Evolutionary conservation across 2,113 vertebrate species (phyloP).

Genomic region (Myotis davidii): DNA sequence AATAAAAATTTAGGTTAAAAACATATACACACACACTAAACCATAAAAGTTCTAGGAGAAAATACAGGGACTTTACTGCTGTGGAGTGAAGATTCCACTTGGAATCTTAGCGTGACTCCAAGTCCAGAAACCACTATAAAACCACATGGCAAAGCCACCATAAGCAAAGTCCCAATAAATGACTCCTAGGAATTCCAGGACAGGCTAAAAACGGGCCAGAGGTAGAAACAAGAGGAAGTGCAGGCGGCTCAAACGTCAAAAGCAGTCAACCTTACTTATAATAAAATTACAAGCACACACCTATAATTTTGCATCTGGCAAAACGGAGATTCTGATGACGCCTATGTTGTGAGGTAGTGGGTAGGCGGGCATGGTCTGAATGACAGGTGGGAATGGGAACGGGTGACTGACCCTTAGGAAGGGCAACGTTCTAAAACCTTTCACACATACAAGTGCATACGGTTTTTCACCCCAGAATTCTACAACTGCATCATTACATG

Average conservation of each 20-base stretch:
- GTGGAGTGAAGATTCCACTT: neutral
- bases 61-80: neutral
- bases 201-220: neutral
- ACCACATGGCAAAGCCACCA: neutral
- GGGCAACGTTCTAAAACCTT: neutral
- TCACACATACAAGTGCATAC: neutral
- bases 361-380: neutral
- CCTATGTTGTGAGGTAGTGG: neutral
- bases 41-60: neutral
- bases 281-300: neutral
- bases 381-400: neutral
- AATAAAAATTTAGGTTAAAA: neutral
- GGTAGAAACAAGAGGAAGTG: neutral
- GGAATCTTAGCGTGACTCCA: neutral
- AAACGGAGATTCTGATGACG: neutral
- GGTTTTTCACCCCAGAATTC: neutral
- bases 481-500: neutral
- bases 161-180: neutral
- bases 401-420: neutral
- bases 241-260: neutral
- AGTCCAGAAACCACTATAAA: neutral
- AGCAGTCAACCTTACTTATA: neutral
- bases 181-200: neutral
- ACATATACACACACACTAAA: neutral
- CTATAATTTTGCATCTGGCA: neutral